Base-by-base conservation (phyloP, 1,140 invertebrate species). In the Drusus annulatus region DNA sequence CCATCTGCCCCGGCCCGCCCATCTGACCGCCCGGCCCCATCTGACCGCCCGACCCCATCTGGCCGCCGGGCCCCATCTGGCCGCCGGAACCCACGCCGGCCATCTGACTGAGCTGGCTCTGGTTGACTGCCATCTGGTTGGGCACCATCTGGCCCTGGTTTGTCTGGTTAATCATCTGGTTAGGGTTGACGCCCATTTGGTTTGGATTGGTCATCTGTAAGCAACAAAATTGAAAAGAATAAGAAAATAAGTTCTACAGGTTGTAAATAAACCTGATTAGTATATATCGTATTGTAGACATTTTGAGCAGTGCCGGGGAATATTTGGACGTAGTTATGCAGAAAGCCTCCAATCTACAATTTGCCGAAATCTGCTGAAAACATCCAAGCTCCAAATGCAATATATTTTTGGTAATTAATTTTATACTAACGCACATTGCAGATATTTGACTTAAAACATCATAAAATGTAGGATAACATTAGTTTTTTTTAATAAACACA, bases 111-210 rank as follows among this genome's bases (percentile, higher is more conserved):
- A 80, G 71, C 63, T 83, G 81, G n/a, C 62, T 31, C 16, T 51
- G 52, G 31, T 68, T 69, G 1, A 83, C 76, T 6, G 31, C 76
- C 81, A 83, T 83, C 45, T 78, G 81, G 60, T 78, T 80, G n/a
- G 71, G 25, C 17, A 23, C 23, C 68, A 78, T 65, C 15, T 45
- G 36, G 36, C 56, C 56, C 17, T 65, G 62, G 62, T 28, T 63
- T 15, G 17, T 17, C 16, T 63, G 60, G 60, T 28, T 63, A 2
- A 15, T 65, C 54, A 78, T 77, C 25, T 81, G 80, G 76, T 78
- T 78, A 6, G 65, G 28, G 52, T 19, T 73, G 36, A 45, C 36
- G 10, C 36, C 36, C 81, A 82, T 82, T 68, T 78, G 81, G 60
- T 80, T 83, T 0, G 74, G 45, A 63, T 79, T 81, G 0, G 76